Evolutionary conservation across 1,140 invertebrate species (phyloP).

Genomic region (Brachionus koreanus): DNA sequence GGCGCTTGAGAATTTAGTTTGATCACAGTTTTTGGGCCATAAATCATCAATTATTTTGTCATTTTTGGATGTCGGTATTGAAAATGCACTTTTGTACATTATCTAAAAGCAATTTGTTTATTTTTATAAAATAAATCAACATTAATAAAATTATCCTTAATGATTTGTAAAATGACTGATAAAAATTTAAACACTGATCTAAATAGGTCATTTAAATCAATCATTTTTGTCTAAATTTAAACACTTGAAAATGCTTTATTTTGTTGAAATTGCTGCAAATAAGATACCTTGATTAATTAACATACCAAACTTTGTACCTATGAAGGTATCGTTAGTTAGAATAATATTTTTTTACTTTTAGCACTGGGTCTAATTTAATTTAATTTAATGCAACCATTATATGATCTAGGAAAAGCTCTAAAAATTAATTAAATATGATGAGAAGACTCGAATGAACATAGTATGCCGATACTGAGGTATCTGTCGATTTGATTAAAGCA

Average conservation of each 20-base stretch:
- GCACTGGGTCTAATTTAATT: not conserved
- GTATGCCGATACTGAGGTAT: not conserved
- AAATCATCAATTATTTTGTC: not conserved
- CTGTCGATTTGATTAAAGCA: not conserved
- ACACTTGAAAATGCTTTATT: not conserved
- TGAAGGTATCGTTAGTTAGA: not conserved
- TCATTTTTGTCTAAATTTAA: not conserved
- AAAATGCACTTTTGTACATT: not conserved
- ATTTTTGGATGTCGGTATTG: not conserved
- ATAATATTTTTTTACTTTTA: not conserved
- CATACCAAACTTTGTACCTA: not conserved
- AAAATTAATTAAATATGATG: not conserved
- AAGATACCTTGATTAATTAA: constrained; percentile 3
- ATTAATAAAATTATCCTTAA: not conserved
- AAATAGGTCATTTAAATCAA: not conserved
- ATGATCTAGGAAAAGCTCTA: not conserved
- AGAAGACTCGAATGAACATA: not conserved
- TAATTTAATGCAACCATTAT: not conserved
- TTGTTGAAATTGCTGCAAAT: not conserved
- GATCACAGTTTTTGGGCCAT: not conserved
- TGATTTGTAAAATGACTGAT: not conserved
- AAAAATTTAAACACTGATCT: not conserved
- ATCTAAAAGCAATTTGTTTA: not conserved
- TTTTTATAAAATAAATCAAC: not conserved
- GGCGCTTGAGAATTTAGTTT: not conserved